phyloP scores from a whole-genome alignment of 2,797 vertebrate species.

The Apogon talboti region DNA sequence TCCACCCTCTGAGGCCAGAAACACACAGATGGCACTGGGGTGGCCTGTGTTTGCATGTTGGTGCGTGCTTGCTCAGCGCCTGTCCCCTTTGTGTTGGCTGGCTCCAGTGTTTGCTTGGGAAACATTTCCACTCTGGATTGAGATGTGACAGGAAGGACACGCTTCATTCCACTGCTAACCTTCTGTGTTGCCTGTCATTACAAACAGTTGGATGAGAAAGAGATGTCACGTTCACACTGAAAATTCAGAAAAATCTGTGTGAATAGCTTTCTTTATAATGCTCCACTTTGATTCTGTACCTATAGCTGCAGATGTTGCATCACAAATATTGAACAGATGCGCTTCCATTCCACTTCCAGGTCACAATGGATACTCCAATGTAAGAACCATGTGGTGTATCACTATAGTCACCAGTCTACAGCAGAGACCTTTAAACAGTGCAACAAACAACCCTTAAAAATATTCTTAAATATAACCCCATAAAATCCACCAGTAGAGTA shows the following conservation, averaged over 20 bases:
- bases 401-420: no score
- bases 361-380: no score
- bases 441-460: no score
- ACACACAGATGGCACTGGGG: slow-evolving; percentile 40
- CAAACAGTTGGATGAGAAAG: slow-evolving; percentile 14
- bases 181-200: slow-evolving; percentile 11
- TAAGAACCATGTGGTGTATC: no score
- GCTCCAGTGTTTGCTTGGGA: slow-evolving; percentile 60
- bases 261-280: no score
- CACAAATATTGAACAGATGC: no score
- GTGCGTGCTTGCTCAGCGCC: slow-evolving; percentile 53
- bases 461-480: no score
- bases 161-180: neutral
- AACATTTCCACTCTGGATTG: slow-evolving; percentile 54
- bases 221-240: slow-evolving; percentile 1
- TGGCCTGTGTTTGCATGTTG: slow-evolving; percentile 65
- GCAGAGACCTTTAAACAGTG: no score
- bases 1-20: slow-evolving; percentile 35
- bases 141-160: slow-evolving; percentile 49
- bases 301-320: no score
- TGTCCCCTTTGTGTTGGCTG: slow-evolving; percentile 50
- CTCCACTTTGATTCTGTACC: no score
- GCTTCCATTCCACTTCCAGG: no score
- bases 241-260: neutral
- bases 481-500: no score